These are phyloP conservation scores for Spodoptera littoralis DNA, from an alignment of 2,888 invertebrate species.

Conservation along the genomic window DNA sequence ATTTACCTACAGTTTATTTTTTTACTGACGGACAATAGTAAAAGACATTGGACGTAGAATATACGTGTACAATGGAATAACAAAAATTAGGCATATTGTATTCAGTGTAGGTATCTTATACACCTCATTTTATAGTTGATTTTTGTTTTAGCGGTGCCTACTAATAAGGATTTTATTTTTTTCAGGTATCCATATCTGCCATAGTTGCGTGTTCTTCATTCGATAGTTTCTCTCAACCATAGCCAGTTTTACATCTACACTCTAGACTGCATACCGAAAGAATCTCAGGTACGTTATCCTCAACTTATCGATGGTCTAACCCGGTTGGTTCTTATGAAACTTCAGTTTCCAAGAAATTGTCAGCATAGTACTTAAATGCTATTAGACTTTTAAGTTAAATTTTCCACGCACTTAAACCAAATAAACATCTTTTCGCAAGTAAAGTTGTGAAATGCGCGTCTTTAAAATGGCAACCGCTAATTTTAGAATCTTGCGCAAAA, in stretches of 20 bases:
- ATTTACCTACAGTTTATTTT: too few species aligned
- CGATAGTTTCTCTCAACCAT: slow-evolving; percentile 52
- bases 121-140: too few species aligned
- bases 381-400: slow-evolving; percentile 29
- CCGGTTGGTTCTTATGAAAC: slow-evolving; percentile 1
- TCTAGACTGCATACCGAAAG: slow-evolving; percentile 27
- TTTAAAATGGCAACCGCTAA: slow-evolving; percentile 28
- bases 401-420: slow-evolving; percentile 38
- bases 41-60: too few species aligned
- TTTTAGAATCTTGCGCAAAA: slow-evolving; percentile 26
- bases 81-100: too few species aligned
- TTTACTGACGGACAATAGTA: too few species aligned
- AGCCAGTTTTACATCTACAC: slow-evolving; percentile 34
- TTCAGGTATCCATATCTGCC: slow-evolving; percentile 51
- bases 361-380: slow-evolving; percentile 26
- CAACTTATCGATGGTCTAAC: background rate
- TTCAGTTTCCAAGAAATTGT: slow-evolving; percentile 20
- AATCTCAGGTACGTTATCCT: slow-evolving; percentile 31
- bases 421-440: slow-evolving; percentile 36
- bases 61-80: too few species aligned
- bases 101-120: too few species aligned
- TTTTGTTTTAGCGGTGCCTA: too few species aligned
- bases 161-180: slow-evolving; percentile 5
- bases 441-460: slow-evolving; percentile 28
- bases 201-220: slow-evolving; percentile 53